Percentiles rank a stretch among this genome's conserved stretches.
These are phyloP conservation scores for Hypena proboscidalis DNA, from an alignment of 2,888 invertebrate genomes.

Conservation along the genomic window DNA sequence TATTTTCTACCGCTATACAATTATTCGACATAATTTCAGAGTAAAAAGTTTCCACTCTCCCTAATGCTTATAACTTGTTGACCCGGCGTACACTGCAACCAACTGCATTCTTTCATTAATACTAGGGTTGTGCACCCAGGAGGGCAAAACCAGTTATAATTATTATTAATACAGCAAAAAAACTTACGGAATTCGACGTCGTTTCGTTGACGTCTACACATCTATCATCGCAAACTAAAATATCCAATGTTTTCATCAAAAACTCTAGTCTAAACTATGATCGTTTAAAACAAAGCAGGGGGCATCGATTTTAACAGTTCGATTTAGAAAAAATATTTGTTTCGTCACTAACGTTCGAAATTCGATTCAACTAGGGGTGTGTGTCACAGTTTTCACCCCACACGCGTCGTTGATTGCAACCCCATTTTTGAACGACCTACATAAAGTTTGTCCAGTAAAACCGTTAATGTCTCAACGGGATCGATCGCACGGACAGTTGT, in stretches of 20 bases:
- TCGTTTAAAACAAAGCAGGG: slow-evolving; percentile 74
- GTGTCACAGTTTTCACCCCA: slow-evolving; percentile 72
- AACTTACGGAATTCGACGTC: slow-evolving; percentile 56
- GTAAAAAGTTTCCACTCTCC: slow-evolving; percentile 48
- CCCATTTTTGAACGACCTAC: slow-evolving; percentile 80
- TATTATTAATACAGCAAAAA: slow-evolving; percentile 73
- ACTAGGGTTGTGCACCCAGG: slow-evolving; percentile 77
- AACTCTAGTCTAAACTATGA: slow-evolving; percentile 59
- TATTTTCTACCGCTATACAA: too few relatives aligned
- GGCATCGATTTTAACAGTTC: slow-evolving; percentile 60
- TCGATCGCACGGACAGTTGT: slow-evolving; percentile 79
- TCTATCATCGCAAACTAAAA: slow-evolving; percentile 67
- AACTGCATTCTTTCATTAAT: slow-evolving; percentile 77
- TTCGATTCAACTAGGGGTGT: slow-evolving; percentile 76
- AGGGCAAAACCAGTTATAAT: slow-evolving; percentile 74
- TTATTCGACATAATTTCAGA: too few relatives aligned
- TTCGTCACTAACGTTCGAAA: slow-evolving; percentile 56
- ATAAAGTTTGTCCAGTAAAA: slow-evolving; percentile 75
- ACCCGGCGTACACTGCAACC: slow-evolving; percentile 72
- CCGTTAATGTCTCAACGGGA: slow-evolving; percentile 78
- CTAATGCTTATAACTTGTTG: slow-evolving; percentile 68
- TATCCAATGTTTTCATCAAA: slow-evolving; percentile 53
- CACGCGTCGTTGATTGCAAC: slow-evolving; percentile 63
- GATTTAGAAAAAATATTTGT: slow-evolving; percentile 53
- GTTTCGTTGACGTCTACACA: slow-evolving; percentile 64